Evolutionary conservation across 2,797 vertebrate genomes (phyloP).

Genomic region (Myripristis murdjan): DNA sequence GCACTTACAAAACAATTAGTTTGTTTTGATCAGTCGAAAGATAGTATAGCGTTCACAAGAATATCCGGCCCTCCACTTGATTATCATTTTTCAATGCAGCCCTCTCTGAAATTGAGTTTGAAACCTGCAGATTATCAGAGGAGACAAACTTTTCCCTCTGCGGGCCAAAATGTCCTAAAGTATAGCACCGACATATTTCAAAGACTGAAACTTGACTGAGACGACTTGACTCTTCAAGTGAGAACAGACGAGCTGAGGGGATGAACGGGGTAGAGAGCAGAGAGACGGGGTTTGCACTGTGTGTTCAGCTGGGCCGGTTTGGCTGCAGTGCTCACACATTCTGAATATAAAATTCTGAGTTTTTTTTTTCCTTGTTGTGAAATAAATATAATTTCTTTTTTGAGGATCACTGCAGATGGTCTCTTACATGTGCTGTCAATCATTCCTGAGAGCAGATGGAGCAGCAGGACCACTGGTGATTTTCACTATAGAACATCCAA

Average conservation of each 20-base stretch:
- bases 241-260: conserved; percentile 17
- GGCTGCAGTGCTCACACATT: conserved; percentile 33
- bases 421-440: conserved; percentile 37
- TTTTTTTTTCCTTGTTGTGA: conserved; percentile 14
- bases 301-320: conserved; percentile 24
- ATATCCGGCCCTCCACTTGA: background rate
- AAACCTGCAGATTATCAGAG: conserved; percentile 13
- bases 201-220: conserved; percentile 30
- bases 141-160: conserved; percentile 21
- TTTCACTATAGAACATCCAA: conserved; percentile 15
- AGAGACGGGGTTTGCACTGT: conserved; percentile 16
- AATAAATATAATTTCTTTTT: conserved; percentile 35
- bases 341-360: conserved; percentile 39
- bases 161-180: conserved; percentile 26
- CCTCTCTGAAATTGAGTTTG: conserved; percentile 22
- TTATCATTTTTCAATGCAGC: background rate
- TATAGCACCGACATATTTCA: conserved; percentile 17
- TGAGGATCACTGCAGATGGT: conserved; percentile 19
- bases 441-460: conserved; percentile 37
- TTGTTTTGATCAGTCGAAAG: conserved; percentile 3
- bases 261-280: conserved; percentile 35
- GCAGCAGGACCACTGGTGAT: conserved; percentile 17
- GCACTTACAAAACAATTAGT: no score
- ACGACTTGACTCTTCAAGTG: conserved; percentile 36
- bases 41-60: conserved; percentile 5